Evolutionary conservation across 2,113 vertebrate genomes (phyloP).

Genomic region (Mugil cephalus): DNA sequence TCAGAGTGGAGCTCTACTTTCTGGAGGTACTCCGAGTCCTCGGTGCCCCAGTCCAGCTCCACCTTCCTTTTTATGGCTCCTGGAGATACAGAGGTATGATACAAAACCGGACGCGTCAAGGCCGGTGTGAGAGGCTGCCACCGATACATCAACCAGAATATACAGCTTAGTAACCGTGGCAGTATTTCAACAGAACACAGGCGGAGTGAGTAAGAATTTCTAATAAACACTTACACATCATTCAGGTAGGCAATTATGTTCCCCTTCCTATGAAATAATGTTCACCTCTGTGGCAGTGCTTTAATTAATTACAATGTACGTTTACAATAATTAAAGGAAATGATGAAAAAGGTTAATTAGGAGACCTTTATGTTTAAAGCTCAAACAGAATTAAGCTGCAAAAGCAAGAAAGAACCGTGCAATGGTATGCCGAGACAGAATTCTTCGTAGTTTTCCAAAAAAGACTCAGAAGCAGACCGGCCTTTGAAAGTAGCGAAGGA

Average conservation of each 20-base stretch:
- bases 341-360: constrained; percentile 52
- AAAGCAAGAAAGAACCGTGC: constrained; percentile 28
- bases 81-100: constrained; percentile 49
- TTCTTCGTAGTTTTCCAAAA: constrained; percentile 50
- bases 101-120: no score
- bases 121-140: neutral
- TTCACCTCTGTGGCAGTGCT: constrained; percentile 11
- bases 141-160: neutral
- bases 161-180: neutral
- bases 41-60: constrained; percentile 95
- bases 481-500: constrained; percentile 17
- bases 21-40: constrained; percentile 92
- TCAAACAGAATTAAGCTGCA: constrained; percentile 36
- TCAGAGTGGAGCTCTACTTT: constrained; percentile 89
- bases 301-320: constrained; percentile 27
- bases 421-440: neutral
- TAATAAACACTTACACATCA: neutral
- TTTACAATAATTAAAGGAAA: constrained; percentile 38
- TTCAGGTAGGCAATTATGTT: constrained; percentile 11
- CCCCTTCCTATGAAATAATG: constrained; percentile 10
- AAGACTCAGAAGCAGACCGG: constrained; percentile 35
- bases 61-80: constrained; percentile 93
- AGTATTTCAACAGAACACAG: neutral
- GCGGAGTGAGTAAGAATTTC: constrained; percentile 7
- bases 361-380: constrained; percentile 46